Evolutionary conservation across 1,140 invertebrate genomes (phyloP), one percentile per base, ranked within the genome.

Genomic region (Anoplolepis gracilipes): DNA sequence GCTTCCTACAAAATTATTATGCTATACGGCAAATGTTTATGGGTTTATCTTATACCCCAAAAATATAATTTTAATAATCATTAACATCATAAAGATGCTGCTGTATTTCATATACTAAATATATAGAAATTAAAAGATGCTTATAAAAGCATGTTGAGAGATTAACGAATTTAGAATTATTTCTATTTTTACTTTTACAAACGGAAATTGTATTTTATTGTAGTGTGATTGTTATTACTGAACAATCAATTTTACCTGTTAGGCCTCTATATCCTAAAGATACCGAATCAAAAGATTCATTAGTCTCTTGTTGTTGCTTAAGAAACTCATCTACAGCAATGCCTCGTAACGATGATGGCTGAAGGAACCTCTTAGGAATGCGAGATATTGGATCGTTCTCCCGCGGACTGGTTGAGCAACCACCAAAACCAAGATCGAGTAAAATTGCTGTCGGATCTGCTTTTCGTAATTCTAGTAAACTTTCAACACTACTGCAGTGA

Each of bases 381-480:
- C 96, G 95, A 46, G 97, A 92, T 19, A 96, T 96, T 13, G 96
- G 96, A 19, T 96, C 96, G 64, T 89, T 93, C 7, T 94, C 92
- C 55, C 92, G 92, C 0, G 91, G 91, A 77, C 90, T 92, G 25
- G n/a, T 88, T 0, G 92, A 22, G 49, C 91, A 88, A 46, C 93
- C 93, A 70, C 95, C 94, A 95, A 97, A 97, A n/a, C 96, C 97
- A 69, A 97, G 94, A 61, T 96, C 96, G 28, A 97, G 88, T 5
- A 98, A 93, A 39, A 97, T 96, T 61, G 97, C 97, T 93, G 97
- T 97, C 1, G 97, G 97, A 94, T 98, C 97, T 4, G 97, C 96
- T 90, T 96, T 96, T 75, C 97, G 94, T 10, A 96, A 94, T 87
- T 97, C 97, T 84, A 98, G 92, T 61, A 97, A 95, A 92, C 97